Conservation (phyloP, 1,140 invertebrate species). For the Scaptodrosophila lebanonensis region DNA sequence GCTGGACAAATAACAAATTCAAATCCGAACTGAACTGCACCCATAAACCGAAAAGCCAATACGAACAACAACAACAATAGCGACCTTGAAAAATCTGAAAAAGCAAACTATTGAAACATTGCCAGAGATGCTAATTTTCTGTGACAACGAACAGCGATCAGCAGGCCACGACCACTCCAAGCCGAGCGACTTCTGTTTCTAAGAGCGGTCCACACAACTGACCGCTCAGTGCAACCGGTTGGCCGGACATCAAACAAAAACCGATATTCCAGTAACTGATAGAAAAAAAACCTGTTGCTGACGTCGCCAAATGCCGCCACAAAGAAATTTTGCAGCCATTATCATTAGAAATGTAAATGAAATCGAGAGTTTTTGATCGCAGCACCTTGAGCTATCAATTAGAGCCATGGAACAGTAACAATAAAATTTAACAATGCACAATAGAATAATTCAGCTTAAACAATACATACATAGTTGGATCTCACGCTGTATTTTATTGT, state of each 20-base stretch:
- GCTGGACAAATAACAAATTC: no score
- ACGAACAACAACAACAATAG: constrained; percentile 14
- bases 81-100: constrained; percentile 44
- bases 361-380: constrained; percentile 45
- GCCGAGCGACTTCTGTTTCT: constrained; percentile 42
- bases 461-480: no score
- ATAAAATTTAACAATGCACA: constrained; percentile 17
- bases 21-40: no score
- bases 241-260: constrained; percentile 38
- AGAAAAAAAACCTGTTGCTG: constrained; percentile 55
- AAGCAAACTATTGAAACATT: constrained; percentile 31
- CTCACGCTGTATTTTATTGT: no score
- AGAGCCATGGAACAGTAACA: constrained; percentile 23
- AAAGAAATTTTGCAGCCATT: constrained; percentile 47
- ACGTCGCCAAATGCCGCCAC: constrained; percentile 39
- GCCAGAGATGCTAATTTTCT: constrained; percentile 63
- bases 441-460: constrained; percentile 11
- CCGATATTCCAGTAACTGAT: constrained; percentile 36
- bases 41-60: constrained; percentile 6
- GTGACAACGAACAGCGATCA: constrained; percentile 39
- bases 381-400: constrained; percentile 5
- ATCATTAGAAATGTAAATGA: constrained; percentile 58
- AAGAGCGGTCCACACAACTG: constrained; percentile 1
- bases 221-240: constrained; percentile 46
- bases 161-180: constrained; percentile 17